Evolutionary conservation across 2,797 vertebrate species (phyloP), one percentile per base, ranked within the genome.

Genomic region (Leptoclinus maculatus): DNA sequence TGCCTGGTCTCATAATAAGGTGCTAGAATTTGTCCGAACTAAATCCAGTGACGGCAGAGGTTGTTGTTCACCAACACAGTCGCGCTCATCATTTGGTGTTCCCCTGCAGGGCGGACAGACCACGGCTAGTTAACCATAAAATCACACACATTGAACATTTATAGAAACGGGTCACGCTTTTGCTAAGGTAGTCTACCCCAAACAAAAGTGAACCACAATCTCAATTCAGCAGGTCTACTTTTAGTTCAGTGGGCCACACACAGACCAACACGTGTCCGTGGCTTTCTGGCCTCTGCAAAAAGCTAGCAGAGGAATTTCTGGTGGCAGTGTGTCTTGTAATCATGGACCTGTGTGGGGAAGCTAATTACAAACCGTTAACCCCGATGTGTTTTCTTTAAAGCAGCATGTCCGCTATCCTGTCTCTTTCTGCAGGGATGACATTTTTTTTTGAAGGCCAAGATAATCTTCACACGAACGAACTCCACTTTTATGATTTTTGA

Each of bases 201-300:
- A 91, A 82, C 63, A 73, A 81, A 76, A 79, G 71, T 76, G 27
- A 83, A 72, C 72, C 72, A 51, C 83, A 87, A 19, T 77, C 17
- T 34, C 77, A 77, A 67, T 76, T 92, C 87, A 80, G 89, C 81
- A 74, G 38, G 54, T 84, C 89, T 82, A 70, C 76, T 83, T 88
- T 66, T 88, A 91, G 89, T 79, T 82, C 79, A 83, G 67, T 27
- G 64, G 87, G 84, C 91, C 91, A 90, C 92, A 92, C 91, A 92
- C 89, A 86, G 56, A 63, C 58, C 34, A 51, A 69, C 85, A 82
- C 43, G 68, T 87, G 90, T 91, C 87, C 73, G 1, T 63, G 77
- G 83, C 72, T 83, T 63, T 83, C 74, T 73, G 77, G 69, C 64
- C 78, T 75, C 70, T 71, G 75, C 71, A 53, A 72, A 72, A 80